Percentiles rank a stretch among this genome's conserved stretches.
phyloP scores from a whole-genome alignment of 2,797 vertebrate species.

The Trichosurus vulpecula region DNA sequence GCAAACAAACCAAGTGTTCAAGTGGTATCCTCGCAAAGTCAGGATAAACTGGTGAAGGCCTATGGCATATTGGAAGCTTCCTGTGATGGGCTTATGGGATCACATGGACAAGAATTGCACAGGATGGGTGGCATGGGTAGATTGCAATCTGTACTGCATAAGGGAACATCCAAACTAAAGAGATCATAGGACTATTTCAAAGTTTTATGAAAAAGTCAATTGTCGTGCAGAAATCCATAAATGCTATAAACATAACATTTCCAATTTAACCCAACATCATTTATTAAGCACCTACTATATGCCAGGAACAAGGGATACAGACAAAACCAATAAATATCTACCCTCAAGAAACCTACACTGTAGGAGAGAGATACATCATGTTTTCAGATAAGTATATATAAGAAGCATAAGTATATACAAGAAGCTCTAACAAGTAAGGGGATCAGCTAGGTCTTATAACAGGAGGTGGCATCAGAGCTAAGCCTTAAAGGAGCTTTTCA shows the following conservation, averaged over 20 bases:
- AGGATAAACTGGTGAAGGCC: background rate
- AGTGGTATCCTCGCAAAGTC: background rate
- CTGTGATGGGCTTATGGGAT: background rate
- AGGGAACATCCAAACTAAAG: background rate
- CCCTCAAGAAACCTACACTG: background rate
- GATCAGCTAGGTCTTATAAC: background rate
- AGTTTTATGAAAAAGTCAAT: background rate
- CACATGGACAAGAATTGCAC: background rate
- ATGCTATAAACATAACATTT: background rate
- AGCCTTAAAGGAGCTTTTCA: background rate
- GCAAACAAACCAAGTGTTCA: background rate
- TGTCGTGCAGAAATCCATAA: background rate
- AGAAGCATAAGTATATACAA: too few relatives aligned
- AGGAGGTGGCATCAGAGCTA: background rate
- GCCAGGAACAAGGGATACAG: background rate
- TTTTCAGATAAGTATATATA: too few relatives aligned
- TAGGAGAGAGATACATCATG: background rate
- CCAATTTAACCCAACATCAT: background rate
- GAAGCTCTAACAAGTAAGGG: background rate
- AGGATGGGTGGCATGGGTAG: background rate
- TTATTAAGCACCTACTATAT: conserved; percentile 8
- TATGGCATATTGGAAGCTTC: background rate
- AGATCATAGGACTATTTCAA: background rate
- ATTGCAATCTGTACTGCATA: background rate
- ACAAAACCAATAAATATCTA: background rate